Conservation (phyloP, 2,797 vertebrate genomes). For the Eurystomus glaucurus region DNA sequence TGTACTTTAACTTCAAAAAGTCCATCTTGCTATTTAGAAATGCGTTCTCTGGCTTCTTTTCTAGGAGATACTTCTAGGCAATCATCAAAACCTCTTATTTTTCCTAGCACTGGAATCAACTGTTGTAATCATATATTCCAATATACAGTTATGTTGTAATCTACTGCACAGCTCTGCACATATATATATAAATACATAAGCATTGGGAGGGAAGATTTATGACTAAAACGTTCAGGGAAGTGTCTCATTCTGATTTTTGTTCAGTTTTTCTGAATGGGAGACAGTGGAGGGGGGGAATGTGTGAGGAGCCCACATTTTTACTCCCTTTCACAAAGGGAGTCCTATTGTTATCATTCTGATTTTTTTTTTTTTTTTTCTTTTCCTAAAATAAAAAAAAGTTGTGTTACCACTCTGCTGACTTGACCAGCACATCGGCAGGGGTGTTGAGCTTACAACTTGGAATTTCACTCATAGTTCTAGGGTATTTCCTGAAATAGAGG, state of each 20-base stretch:
- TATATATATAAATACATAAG: rapidly evolving
- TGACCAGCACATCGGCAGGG: background rate
- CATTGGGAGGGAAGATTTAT: background rate
- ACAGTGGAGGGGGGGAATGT: background rate
- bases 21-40: slow-evolving; percentile 20
- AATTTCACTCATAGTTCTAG: background rate
- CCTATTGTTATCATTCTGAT: background rate
- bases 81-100: background rate
- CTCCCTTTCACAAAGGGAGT: background rate
- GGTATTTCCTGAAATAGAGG: background rate
- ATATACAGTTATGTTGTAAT: background rate
- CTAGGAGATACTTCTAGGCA: background rate
- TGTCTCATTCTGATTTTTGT: background rate
- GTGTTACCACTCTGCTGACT: background rate
- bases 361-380: background rate
- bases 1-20: slow-evolving; percentile 25
- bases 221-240: background rate
- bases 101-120: background rate
- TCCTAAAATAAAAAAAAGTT: background rate
- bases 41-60: slow-evolving; percentile 17
- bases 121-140: background rate
- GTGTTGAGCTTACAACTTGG: background rate
- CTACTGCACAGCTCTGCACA: background rate
- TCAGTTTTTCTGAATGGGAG: background rate
- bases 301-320: background rate